Evolutionary conservation across 2,113 vertebrate species (phyloP).

Genomic region (Solea senegalensis): DNA sequence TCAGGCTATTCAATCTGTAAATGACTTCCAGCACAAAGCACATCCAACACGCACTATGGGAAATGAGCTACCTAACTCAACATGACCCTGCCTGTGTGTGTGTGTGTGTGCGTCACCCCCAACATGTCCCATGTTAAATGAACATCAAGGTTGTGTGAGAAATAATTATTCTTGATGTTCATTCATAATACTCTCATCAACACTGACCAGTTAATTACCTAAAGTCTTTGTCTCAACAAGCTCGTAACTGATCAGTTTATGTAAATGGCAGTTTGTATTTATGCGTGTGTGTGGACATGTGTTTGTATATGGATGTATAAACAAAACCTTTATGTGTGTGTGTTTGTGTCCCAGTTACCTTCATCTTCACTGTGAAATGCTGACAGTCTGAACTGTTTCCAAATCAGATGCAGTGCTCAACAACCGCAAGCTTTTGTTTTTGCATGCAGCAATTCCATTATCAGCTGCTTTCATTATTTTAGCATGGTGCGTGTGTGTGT

Average conservation of each 20-base stretch:
- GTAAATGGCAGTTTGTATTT: slow-evolving; percentile 48
- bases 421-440: slow-evolving; percentile 73
- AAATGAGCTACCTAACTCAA: slow-evolving; percentile 79
- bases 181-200: slow-evolving; percentile 74
- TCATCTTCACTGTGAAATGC: slow-evolving; percentile 67
- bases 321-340: slow-evolving; percentile 17
- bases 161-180: slow-evolving; percentile 69
- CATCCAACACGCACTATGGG: slow-evolving; percentile 78
- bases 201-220: slow-evolving; percentile 69
- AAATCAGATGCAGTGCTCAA: slow-evolving; percentile 71
- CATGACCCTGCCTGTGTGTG: slow-evolving; percentile 67
- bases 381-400: slow-evolving; percentile 73
- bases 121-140: slow-evolving; percentile 71
- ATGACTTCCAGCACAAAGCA: slow-evolving; percentile 76
- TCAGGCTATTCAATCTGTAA: slow-evolving; percentile 79
- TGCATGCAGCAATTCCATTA: slow-evolving; percentile 82
- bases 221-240: slow-evolving; percentile 46
- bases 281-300: background rate
- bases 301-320: slow-evolving; percentile 4
- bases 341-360: slow-evolving; percentile 53
- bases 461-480: slow-evolving; percentile 80
- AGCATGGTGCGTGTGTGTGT: slow-evolving; percentile 45
- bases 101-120: slow-evolving; percentile 48
- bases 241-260: slow-evolving; percentile 59
- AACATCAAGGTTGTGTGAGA: slow-evolving; percentile 68